phyloP scores from a whole-genome alignment of 2,888 invertebrate species.

The Andrena camellia region DNA sequence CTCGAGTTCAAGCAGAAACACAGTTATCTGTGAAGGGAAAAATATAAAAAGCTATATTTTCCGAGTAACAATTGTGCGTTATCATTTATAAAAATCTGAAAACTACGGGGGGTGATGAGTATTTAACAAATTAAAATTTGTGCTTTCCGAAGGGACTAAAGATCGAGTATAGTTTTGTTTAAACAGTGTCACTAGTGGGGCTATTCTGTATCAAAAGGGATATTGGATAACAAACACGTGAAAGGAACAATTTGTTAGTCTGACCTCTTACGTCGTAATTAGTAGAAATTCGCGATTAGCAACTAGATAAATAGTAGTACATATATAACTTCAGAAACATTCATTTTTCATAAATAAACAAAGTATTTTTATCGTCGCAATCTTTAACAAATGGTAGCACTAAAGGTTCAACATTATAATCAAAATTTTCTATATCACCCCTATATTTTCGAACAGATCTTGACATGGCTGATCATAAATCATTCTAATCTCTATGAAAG shows the following conservation, averaged over 20 bases:
- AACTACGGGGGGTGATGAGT: neutral
- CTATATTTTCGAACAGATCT: neutral
- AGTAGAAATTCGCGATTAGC: neutral
- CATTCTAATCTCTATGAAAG: neutral
- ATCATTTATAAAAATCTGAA: constrained; percentile 15
- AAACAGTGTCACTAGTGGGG: neutral
- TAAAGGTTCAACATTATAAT: neutral
- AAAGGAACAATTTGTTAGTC: neutral
- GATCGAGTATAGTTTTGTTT: neutral
- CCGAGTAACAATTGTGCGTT: constrained; percentile 24
- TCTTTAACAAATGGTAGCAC: neutral
- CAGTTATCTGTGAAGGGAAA: neutral
- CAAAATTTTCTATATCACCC: neutral
- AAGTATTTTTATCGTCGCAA: neutral
- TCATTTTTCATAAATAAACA: neutral
- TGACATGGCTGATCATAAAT: neutral
- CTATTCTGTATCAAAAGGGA: neutral
- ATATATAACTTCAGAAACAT: neutral
- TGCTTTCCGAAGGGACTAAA: neutral
- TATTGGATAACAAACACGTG: neutral
- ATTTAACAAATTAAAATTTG: constrained; percentile 10
- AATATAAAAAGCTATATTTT: neutral
- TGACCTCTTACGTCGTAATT: neutral
- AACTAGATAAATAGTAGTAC: neutral
- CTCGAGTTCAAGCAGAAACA: neutral